These are phyloP conservation scores for Fulmarus glacialis DNA, from an alignment of 2,113 vertebrate genomes.

Conservation along the genomic window DNA sequence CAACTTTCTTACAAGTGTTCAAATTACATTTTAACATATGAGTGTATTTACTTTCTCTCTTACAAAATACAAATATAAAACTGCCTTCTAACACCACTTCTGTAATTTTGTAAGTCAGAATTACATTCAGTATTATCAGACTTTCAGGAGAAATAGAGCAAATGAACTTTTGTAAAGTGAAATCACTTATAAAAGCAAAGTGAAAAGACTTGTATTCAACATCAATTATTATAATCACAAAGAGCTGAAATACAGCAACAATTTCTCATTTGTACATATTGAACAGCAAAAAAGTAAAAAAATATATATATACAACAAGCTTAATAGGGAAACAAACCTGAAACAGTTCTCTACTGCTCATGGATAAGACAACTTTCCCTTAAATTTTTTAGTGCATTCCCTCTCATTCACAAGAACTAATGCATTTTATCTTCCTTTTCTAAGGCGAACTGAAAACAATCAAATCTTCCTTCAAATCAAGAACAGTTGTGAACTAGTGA, in stretches of 20 bases:
- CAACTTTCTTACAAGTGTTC: background rate
- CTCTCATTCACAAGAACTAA: background rate
- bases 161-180: background rate
- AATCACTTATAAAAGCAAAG: background rate
- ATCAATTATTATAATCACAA: background rate
- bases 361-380: background rate
- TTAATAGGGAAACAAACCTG: background rate
- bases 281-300: background rate
- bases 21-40: background rate
- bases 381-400: background rate
- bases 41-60: background rate
- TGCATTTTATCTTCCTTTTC: background rate
- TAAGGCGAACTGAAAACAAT: background rate
- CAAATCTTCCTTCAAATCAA: background rate
- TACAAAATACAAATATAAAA: background rate
- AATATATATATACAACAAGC: background rate
- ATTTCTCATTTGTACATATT: background rate
- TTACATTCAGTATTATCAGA: background rate
- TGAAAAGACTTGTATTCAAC: background rate
- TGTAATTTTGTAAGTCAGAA: background rate
- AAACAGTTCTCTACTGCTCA: background rate
- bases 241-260: background rate
- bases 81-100: background rate
- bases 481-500: background rate
- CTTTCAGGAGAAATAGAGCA: background rate